Evolutionary conservation across 2,797 vertebrate genomes (phyloP).

Genomic region (Microctenopoma steveboyesi): DNA sequence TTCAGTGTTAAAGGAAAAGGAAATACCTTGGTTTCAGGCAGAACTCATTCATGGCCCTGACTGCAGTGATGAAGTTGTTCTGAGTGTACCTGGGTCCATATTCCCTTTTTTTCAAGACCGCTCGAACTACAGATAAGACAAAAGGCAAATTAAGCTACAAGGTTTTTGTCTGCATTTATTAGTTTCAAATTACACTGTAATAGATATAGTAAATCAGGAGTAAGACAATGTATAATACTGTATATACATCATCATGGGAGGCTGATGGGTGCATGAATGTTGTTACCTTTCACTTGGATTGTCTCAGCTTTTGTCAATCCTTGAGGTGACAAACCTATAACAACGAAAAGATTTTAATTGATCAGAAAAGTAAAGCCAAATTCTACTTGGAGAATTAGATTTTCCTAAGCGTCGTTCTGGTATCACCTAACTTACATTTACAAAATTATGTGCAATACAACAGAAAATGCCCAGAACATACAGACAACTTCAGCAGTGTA

Average conservation of each 20-base stretch:
- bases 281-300: conserved; percentile 97
- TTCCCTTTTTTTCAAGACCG: conserved; percentile 97
- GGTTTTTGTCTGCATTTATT: background rate
- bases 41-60: conserved; percentile 99
- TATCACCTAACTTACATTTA: background rate
- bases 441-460: no score
- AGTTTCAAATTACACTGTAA: background rate
- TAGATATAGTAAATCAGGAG: no score
- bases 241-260: background rate
- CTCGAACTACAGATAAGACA: conserved; percentile 85
- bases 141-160: background rate
- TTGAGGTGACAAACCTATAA: conserved; percentile 55
- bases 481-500: background rate
- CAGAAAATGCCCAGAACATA: background rate
- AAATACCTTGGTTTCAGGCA: conserved; percentile 96
- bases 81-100: conserved; percentile 96
- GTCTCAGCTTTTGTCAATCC: conserved; percentile 82
- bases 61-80: conserved; percentile 99
- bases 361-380: background rate
- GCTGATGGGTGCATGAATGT: background rate
- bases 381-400: background rate
- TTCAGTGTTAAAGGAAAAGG: background rate
- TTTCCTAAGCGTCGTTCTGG: background rate
- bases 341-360: background rate
- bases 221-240: no score